Conservation (phyloP, 1,140 invertebrate species). For the Ooceraea biroi region DNA sequence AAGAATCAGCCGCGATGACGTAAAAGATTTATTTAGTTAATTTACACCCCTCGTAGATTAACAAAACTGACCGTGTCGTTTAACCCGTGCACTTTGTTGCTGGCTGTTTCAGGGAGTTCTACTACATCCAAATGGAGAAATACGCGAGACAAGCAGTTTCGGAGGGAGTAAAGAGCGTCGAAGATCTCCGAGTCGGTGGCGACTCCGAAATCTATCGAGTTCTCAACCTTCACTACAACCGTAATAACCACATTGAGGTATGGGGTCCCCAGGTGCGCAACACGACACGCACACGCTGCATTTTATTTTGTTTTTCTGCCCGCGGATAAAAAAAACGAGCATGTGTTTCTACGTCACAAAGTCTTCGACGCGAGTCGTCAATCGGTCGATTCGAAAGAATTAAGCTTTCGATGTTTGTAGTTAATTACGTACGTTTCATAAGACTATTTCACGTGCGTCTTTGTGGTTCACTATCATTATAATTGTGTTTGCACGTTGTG, state of each 20-base stretch:
- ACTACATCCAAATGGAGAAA: constrained; percentile 99
- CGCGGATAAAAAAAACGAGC: constrained; percentile 24
- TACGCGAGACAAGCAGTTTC: constrained; percentile 98
- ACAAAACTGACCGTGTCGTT: background rate
- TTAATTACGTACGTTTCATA: constrained; percentile 5
- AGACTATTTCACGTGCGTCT: constrained; percentile 55
- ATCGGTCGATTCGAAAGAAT: constrained; percentile 17
- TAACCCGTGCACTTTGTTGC: constrained; percentile 68
- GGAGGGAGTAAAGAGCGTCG: constrained; percentile 96
- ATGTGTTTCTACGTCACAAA: constrained; percentile 35
- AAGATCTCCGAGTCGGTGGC: constrained; percentile 96
- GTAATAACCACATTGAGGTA: constrained; percentile 99
- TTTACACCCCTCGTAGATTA: background rate
- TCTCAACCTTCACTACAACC: constrained; percentile 99
- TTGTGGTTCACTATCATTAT: constrained; percentile 47
- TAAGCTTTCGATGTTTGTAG: constrained; percentile 50
- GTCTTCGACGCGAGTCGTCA: background rate
- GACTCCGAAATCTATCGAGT: constrained; percentile 99
- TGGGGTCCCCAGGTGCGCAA: constrained; percentile 88
- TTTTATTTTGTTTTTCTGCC: constrained; percentile 72
- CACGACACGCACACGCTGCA: constrained; percentile 81
- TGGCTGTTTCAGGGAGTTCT: constrained; percentile 98
- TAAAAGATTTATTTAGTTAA: constrained; percentile 64
- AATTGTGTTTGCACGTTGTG: constrained; percentile 54
- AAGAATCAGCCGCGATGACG: constrained; percentile 59